These are phyloP conservation scores for Lochmaea crataegi DNA, from an alignment of 2,888 invertebrate genomes.

Conservation along the genomic window DNA sequence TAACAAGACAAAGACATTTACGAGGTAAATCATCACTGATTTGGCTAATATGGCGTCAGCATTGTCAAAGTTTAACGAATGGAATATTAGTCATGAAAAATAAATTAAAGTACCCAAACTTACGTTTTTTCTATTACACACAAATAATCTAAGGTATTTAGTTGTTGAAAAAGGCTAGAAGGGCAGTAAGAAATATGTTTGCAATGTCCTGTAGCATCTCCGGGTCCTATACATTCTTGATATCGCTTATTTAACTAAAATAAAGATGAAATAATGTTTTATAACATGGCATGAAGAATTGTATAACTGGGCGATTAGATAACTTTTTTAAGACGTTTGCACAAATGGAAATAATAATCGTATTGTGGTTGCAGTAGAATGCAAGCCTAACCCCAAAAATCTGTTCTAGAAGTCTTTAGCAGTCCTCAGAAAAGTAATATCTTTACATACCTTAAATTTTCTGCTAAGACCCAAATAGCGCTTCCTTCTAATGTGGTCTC, in stretches of 20 bases:
- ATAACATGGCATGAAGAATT: too few relatives aligned
- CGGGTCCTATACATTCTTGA: slow-evolving; percentile 70
- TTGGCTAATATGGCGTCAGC: too few relatives aligned
- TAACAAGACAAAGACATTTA: too few relatives aligned
- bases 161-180: slow-evolving; percentile 66
- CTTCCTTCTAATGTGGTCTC: slow-evolving; percentile 51
- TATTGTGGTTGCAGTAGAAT: too few relatives aligned
- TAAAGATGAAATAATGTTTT: background rate
- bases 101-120: slow-evolving; percentile 37
- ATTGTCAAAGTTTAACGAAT: too few relatives aligned
- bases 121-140: slow-evolving; percentile 77
- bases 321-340: too few relatives aligned
- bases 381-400: background rate
- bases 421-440: background rate
- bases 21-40: too few relatives aligned
- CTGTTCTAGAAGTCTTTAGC: background rate
- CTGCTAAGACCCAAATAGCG: slow-evolving; percentile 58
- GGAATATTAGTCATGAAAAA: too few relatives aligned
- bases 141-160: slow-evolving; percentile 72
- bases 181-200: slow-evolving; percentile 74
- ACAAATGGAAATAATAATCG: too few relatives aligned
- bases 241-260: slow-evolving; percentile 72
- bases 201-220: slow-evolving; percentile 75
- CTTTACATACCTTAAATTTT: slow-evolving; percentile 54
- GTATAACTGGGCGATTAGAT: too few relatives aligned